phyloP scores from a whole-genome alignment of 2,888 invertebrate species.

The Celastrina argiolus region DNA sequence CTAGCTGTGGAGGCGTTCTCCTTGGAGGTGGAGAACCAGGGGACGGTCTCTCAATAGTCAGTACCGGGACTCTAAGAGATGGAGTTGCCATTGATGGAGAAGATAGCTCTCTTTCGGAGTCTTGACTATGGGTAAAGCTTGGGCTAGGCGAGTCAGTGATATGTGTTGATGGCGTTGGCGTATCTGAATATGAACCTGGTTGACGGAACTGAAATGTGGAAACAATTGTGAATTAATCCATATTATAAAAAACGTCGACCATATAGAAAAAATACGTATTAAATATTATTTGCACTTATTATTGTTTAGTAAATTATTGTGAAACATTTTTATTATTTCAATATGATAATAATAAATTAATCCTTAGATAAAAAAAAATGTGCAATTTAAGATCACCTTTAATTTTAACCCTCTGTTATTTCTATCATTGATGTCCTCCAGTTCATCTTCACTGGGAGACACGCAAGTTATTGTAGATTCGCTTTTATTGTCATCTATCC shows the following conservation, averaged over 20 bases:
- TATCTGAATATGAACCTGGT: conserved; percentile 63
- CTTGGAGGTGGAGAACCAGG: conserved; percentile 81
- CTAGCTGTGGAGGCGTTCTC: conserved; percentile 80
- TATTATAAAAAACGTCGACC: too few species aligned
- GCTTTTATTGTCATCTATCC: conserved; percentile 52
- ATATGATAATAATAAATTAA: too few species aligned
- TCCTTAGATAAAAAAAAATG: too few species aligned
- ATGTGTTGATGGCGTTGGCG: conserved; percentile 67
- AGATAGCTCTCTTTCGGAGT: conserved; percentile 65
- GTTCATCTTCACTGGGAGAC: conserved; percentile 67
- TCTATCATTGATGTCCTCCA: conserved; percentile 64
- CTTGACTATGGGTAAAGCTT: conserved; percentile 67
- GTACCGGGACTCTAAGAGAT: conserved; percentile 78
- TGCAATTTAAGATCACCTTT: conserved; percentile 45
- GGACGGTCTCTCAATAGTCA: conserved; percentile 83
- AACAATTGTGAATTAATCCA: background rate
- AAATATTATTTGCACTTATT: too few species aligned
- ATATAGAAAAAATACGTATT: too few species aligned
- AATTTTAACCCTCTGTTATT: conserved; percentile 56
- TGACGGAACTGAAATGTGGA: conserved; percentile 67
- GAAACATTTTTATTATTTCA: too few species aligned
- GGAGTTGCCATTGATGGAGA: conserved; percentile 69
- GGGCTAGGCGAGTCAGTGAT: conserved; percentile 70
- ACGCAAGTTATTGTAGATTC: conserved; percentile 50
- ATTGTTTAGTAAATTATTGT: too few species aligned